phyloP scores from a whole-genome alignment of 2,888 invertebrate species.

The Cheilosia urbana region DNA sequence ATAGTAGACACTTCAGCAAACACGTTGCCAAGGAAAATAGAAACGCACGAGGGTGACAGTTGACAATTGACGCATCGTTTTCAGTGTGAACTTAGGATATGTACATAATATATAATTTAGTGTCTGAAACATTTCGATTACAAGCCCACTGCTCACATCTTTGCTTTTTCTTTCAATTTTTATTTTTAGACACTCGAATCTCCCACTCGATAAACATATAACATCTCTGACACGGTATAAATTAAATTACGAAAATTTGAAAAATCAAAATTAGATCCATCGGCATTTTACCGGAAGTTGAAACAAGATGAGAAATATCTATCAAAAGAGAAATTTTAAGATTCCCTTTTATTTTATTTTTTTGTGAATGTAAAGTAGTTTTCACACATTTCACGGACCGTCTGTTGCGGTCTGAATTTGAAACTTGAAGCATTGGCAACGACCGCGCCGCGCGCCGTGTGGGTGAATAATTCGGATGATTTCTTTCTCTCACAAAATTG shows the following conservation, averaged over 20 bases:
- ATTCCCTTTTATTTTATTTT: not conserved
- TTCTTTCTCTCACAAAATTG: conserved; percentile 27
- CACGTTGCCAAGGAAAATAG: too few relatives aligned
- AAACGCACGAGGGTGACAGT: too few relatives aligned
- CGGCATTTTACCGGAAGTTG: conserved; percentile 57
- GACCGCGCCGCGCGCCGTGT: conserved; percentile 10
- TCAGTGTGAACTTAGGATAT: too few relatives aligned
- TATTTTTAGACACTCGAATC: not conserved
- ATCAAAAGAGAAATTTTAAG: conserved; percentile 20
- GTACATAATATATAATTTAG: too few relatives aligned
- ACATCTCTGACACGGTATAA: conserved; percentile 12
- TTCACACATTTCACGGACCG: conserved; percentile 34
- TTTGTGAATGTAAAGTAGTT: not conserved
- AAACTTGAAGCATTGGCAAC: conserved; percentile 45
- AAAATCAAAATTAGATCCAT: conserved; percentile 30
- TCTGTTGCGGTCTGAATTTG: conserved; percentile 26
- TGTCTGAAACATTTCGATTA: too few relatives aligned
- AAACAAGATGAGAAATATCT: conserved; percentile 55
- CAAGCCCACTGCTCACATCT: not conserved
- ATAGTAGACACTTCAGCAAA: too few relatives aligned
- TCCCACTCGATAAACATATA: not conserved
- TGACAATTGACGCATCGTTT: too few relatives aligned
- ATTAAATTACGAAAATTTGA: conserved; percentile 36
- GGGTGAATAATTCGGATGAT: conserved; percentile 38
- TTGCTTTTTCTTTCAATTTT: not conserved